A percentile compares a stretch with the other conserved stretches of the same genome.
phyloP scores from a whole-genome alignment of 1,140 invertebrate species.

The Oryzaephilus surinamensis region DNA sequence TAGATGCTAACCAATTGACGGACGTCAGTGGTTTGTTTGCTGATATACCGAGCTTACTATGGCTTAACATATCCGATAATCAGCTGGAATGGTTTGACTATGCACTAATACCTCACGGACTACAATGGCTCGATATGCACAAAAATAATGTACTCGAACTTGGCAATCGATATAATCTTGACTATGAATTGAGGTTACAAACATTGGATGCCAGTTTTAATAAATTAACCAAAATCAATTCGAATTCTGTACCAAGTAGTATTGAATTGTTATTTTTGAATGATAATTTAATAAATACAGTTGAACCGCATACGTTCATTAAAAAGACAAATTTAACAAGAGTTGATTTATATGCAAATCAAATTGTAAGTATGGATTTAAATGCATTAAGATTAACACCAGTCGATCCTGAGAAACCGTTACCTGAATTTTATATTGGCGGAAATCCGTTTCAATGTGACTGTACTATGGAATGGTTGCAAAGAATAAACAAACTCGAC shows the following conservation, averaged over 20 bases:
- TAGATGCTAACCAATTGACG: conserved; percentile 75
- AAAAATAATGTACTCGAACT: conserved; percentile 77
- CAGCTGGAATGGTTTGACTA: conserved; percentile 85
- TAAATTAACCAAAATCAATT: conserved; percentile 58
- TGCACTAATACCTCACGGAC: conserved; percentile 63
- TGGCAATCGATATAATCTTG: conserved; percentile 62
- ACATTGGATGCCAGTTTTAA: conserved; percentile 77
- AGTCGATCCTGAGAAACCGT: conserved; percentile 51
- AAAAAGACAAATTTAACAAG: conserved; percentile 72
- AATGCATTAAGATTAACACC: conserved; percentile 64
- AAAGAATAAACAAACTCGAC: conserved; percentile 66
- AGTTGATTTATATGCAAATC: conserved; percentile 78
- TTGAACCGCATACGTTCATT: conserved; percentile 72
- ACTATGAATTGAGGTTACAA: conserved; percentile 57
- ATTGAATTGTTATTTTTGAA: conserved; percentile 71
- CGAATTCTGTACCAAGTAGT: conserved; percentile 60
- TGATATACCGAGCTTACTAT: conserved; percentile 69
- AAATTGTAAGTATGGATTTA: conserved; percentile 70
- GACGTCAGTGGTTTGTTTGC: conserved; percentile 79
- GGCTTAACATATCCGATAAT: conserved; percentile 89
- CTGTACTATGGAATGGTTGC: conserved; percentile 81
- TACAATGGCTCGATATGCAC: conserved; percentile 85
- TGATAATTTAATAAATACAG: conserved; percentile 67
- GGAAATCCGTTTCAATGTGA: conserved; percentile 82
- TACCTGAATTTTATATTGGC: conserved; percentile 79